Conservation (phyloP, 1,140 invertebrate genomes). For the Trichonephila clavata region DNA sequence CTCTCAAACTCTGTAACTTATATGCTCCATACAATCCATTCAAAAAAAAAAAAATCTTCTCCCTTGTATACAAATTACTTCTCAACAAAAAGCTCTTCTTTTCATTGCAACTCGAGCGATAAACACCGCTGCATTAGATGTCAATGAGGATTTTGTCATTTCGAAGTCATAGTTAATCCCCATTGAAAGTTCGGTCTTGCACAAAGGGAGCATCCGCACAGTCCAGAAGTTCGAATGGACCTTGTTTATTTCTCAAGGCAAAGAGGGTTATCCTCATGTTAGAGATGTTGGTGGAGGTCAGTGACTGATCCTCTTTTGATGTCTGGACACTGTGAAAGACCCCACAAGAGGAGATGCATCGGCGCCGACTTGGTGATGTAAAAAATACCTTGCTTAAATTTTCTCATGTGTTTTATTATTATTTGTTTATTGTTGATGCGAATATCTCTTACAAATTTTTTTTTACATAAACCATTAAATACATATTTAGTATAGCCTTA, state of each 20-base stretch:
- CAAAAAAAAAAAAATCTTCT: background rate
- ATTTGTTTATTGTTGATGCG: no score
- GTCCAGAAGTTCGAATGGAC: background rate
- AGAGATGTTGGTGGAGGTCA: background rate
- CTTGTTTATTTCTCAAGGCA: background rate
- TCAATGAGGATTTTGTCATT: slow-evolving; percentile 34
- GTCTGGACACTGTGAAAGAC: background rate
- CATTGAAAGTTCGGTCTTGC: background rate
- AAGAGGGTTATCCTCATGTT: background rate
- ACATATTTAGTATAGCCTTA: no score
- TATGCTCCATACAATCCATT: background rate
- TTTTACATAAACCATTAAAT: no score
- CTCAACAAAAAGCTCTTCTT: background rate
- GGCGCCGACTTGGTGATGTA: slow-evolving; percentile 1
- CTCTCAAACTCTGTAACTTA: slow-evolving; percentile 7
- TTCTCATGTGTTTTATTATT: no score
- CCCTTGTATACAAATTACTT: slow-evolving; percentile 44
- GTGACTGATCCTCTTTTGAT: background rate
- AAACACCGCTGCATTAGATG: slow-evolving; percentile 2
- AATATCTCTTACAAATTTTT: no score
- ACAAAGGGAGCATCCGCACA: slow-evolving; percentile 25
- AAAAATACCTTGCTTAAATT: background rate
- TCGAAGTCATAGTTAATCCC: slow-evolving; percentile 46
- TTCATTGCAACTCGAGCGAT: background rate
- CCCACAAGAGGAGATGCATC: slow-evolving; percentile 22